These are phyloP conservation scores for Spodoptera littoralis DNA, from an alignment of 2,888 invertebrate genomes.

Conservation along the genomic window DNA sequence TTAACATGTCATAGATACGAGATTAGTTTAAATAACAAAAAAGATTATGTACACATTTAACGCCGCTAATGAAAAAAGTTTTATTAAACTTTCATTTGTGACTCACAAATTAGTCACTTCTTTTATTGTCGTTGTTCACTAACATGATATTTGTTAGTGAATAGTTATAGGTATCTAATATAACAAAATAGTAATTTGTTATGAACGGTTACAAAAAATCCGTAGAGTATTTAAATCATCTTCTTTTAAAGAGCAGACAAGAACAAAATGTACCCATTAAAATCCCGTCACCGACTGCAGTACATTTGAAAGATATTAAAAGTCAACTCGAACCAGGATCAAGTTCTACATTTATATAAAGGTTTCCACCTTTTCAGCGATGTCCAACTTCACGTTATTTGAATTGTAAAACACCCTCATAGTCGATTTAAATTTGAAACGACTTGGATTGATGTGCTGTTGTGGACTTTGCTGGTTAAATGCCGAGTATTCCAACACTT, in stretches of 20 bases:
- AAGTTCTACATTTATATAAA: slow-evolving; percentile 73
- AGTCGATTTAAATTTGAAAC: slow-evolving; percentile 72
- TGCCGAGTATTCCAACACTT: slow-evolving; percentile 27
- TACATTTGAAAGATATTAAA: slow-evolving; percentile 68
- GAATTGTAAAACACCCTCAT: slow-evolving; percentile 73
- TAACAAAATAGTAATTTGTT: too few relatives aligned
- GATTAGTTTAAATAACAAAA: too few relatives aligned
- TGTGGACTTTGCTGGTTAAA: slow-evolving; percentile 51
- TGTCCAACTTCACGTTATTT: slow-evolving; percentile 71
- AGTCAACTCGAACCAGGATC: slow-evolving; percentile 67
- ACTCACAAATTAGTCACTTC: too few relatives aligned
- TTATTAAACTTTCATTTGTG: too few relatives aligned
- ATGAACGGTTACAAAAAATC: too few relatives aligned
- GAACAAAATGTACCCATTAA: slow-evolving; percentile 30
- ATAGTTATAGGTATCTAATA: too few relatives aligned
- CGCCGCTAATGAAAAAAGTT: too few relatives aligned
- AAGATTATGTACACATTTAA: too few relatives aligned
- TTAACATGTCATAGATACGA: too few relatives aligned
- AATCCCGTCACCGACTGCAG: slow-evolving; percentile 22
- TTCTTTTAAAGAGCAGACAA: not conserved
- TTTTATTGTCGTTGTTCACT: too few relatives aligned
- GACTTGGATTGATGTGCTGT: slow-evolving; percentile 62
- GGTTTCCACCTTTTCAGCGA: slow-evolving; percentile 68
- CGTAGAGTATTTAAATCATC: too few relatives aligned
- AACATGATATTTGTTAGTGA: too few relatives aligned